Evolutionary conservation across 2,113 vertebrate species (phyloP), one percentile per base, ranked within the genome.

Genomic region (Chamaetylas fuelleborni): DNA sequence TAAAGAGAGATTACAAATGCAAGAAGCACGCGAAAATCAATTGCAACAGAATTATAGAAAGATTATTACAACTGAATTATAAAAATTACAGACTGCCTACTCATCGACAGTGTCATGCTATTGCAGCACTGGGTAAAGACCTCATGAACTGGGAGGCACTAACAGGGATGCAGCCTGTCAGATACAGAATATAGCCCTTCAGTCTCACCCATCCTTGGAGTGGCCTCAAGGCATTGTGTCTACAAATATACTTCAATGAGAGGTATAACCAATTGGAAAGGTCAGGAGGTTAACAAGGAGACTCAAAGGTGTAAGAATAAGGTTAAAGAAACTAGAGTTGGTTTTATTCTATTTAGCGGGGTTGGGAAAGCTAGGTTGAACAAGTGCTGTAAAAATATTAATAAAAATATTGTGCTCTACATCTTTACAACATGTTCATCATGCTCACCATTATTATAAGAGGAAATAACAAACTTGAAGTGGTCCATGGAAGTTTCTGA

Each of bases 311-410:
- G 5, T 80, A 50, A 79, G 56, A 94, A 36, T 17, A 70, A 76
- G 23, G 14, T 70, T 73, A 88, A 77, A 91, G 16, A 91, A 91
- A 45, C 4, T 28, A 40, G 16, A 3, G 0, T 19, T 60, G 9
- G 2, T 40, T 90, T 82, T 64, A 72, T 15, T 65, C 24, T n/a
- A 14, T 1, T 47, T 2, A 1, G 2, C 23, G 2, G 7, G 0
- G 1, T 12, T 2, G 29, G 4, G 8, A 2, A 3, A 8, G 11
- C 1, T 1, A 4, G 3, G 7, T 28, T 81, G 45, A 86, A 48
- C 0, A 3, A 61, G 15, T 50, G 12, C 7, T 43, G n/a, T 36
- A 83, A 60, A 86, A 82, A 86, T 88, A 83, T 23, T 77, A 12
- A 2, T 57, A 93, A 73, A 81, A 2, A 3, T 69, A 47, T 34